Evolutionary conservation across 2,113 vertebrate genomes (phyloP).

Genomic region (Scortum barcoo): DNA sequence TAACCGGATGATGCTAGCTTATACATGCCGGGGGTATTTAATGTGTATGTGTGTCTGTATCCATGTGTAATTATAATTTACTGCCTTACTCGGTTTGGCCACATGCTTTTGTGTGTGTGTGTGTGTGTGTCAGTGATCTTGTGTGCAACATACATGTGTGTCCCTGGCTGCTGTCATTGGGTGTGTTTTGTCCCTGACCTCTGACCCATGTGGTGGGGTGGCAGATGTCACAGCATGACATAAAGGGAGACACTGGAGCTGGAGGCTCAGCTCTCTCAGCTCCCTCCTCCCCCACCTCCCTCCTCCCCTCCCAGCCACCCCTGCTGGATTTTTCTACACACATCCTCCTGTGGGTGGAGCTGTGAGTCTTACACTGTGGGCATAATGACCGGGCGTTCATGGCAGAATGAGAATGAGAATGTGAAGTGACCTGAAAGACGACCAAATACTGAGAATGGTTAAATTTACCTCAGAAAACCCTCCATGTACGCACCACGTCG

Average conservation of each 20-base stretch:
- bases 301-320: too few relatives aligned
- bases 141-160: conserved; percentile 34
- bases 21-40: conserved; percentile 34
- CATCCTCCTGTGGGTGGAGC: conserved; percentile 49
- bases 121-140: conserved; percentile 17
- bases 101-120: not conserved
- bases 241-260: conserved; percentile 43
- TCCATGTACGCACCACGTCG: not conserved
- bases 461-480: not conserved
- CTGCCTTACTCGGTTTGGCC: not conserved
- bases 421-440: conserved; percentile 40
- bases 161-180: conserved; percentile 46
- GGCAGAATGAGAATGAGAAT: conserved; percentile 1
- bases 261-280: conserved; percentile 24
- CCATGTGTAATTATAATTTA: conserved; percentile 32
- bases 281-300: too few relatives aligned
- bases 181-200: conserved; percentile 61
- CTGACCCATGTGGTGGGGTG: conserved; percentile 59
- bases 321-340: conserved; percentile 15
- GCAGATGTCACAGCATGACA: conserved; percentile 71
- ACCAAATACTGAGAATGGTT: conserved; percentile 4
- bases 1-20: conserved; percentile 10
- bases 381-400: conserved; percentile 6
- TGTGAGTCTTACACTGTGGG: conserved; percentile 12
- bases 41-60: conserved; percentile 21